Percentiles rank a stretch among this genome's conserved stretches.
These are phyloP conservation scores for Pollimyrus isidori DNA, from an alignment of 2,113 vertebrate genomes.

Conservation along the genomic window DNA sequence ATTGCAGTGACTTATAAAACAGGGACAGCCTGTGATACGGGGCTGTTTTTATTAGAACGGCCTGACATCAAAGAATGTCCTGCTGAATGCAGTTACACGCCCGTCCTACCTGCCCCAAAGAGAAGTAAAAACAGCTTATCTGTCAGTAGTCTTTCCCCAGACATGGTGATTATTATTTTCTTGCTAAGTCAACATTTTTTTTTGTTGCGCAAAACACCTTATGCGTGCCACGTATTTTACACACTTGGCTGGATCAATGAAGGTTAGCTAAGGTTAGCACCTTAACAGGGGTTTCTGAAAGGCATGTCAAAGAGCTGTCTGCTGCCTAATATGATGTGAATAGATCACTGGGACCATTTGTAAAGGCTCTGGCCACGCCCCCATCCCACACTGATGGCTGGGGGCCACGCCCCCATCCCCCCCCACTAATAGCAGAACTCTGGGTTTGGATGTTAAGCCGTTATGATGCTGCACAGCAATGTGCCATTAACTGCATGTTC, in stretches of 20 bases:
- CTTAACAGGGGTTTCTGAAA: neutral
- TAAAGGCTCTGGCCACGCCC: neutral
- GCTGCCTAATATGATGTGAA: neutral
- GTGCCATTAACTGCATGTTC: neutral
- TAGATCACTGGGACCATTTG: neutral
- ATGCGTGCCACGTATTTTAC: neutral
- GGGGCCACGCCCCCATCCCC: neutral
- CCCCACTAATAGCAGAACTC: neutral
- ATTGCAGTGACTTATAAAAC: neutral
- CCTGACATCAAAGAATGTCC: neutral
- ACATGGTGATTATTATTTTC: conserved; percentile 1
- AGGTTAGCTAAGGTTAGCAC: neutral
- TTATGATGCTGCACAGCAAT: neutral
- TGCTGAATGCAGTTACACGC: neutral
- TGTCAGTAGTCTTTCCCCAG: neutral
- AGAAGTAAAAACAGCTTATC: neutral
- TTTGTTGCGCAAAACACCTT: neutral
- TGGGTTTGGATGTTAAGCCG: neutral
- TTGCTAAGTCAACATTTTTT: neutral
- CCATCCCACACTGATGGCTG: neutral
- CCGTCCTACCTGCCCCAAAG: neutral
- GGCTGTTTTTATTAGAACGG: neutral
- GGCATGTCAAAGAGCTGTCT: neutral
- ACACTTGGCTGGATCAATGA: neutral
- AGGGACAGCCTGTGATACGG: neutral